phyloP scores from a whole-genome alignment of 2,797 vertebrate genomes.

The Clarias pachynema region DNA sequence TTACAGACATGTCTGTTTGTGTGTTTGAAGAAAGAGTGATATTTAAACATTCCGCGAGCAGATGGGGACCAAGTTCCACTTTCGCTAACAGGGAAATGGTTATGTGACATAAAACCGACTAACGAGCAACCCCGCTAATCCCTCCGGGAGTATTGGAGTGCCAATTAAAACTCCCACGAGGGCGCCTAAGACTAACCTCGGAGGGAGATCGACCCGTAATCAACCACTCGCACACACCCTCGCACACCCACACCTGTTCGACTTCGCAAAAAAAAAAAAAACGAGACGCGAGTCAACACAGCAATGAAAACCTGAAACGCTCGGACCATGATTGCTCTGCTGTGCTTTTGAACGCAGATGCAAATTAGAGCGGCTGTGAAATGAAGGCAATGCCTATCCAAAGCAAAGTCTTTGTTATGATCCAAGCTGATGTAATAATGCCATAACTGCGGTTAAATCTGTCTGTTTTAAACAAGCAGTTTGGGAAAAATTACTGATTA shows the following conservation, averaged over 20 bases:
- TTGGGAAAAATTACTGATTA: background rate
- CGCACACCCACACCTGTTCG: conserved; percentile 33
- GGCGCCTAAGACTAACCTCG: background rate
- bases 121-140: conserved; percentile 7
- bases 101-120: background rate
- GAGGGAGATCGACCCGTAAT: conserved; percentile 12
- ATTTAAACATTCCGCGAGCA: conserved; percentile 23
- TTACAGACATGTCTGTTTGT: background rate
- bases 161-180: conserved; percentile 45
- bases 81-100: conserved; percentile 36
- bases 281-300: background rate
- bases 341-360: background rate
- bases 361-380: background rate
- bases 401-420: background rate
- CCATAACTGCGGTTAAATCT: background rate
- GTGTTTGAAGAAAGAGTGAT: background rate
- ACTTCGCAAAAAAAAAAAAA: conserved; percentile 5
- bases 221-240: conserved; percentile 23
- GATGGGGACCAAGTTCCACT: conserved; percentile 46
- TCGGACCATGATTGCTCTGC: background rate
- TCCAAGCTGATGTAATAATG: background rate
- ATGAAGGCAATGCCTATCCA: background rate
- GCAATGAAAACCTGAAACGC: background rate
- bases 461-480: background rate
- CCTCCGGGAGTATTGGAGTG: conserved; percentile 21